Evolutionary conservation across 1,140 invertebrate genomes (phyloP), one percentile per base, ranked within the genome.

Genomic region (Amyelois transitella): DNA sequence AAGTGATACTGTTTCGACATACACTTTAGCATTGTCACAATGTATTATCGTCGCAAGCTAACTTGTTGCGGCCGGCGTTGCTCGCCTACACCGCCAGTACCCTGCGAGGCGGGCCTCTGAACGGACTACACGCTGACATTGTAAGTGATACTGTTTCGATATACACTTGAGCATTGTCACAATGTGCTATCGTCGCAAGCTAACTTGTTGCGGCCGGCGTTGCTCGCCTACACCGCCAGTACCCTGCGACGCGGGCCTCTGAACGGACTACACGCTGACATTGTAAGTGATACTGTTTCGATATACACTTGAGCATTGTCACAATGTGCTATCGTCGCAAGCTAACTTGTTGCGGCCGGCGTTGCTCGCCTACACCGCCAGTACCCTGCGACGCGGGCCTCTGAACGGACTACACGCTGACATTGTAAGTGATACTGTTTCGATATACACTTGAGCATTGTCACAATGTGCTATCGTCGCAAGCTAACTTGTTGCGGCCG

Each of bases 61-160:
- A n/a, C n/a, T n/a, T n/a, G n/a, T n/a, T n/a, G n/a, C 32, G 32
- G 14, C 8, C 10, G 14, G 12, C 25, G 25, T 28, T 28, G n/a
- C n/a, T n/a, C n/a, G n/a, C n/a, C n/a, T n/a, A n/a, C n/a, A n/a
- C n/a, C n/a, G n/a, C n/a, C n/a, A n/a, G n/a, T n/a, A n/a, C n/a
- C 2, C 6, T 38, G 0, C 17, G 22, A 0, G 28, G 18, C 8
- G 52, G 22, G 1, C 44, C 48, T 3, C 24, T 81, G 6, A 78
- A 81, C 53, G 66, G 66, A 5, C 53, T 78, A 6, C 77, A 81
- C 43, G 20, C 77, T 1, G 70, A 81, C 32, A 59, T 78, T 6
- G 77, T 81, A 58, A 73, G 75, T 70, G 48, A 22, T 12, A 3
- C 12, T n/a, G n/a, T n/a, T n/a, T n/a, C n/a, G n/a, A n/a, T n/a